Base-by-base conservation (phyloP, 1,140 invertebrate genomes). In the Apocrypta bakeri region DNA sequence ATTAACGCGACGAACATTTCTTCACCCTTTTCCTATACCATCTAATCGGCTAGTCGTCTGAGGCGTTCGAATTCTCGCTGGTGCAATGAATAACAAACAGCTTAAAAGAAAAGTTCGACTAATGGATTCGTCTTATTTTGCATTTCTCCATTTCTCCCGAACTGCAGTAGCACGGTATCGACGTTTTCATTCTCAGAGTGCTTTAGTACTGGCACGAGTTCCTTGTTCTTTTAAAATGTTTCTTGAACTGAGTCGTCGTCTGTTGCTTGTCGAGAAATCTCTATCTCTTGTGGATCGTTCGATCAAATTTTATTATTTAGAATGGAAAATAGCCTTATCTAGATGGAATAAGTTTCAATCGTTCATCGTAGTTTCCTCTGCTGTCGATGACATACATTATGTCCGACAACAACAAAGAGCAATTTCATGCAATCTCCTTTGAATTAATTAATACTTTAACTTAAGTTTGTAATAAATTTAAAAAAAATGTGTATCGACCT, bases 291-390 rank as follows among this genome's bases (percentile, higher is more conserved):
- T 42, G 73, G 24, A 81, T 84, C 66, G 81, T 42, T 85, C 66
- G 79, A 85, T 85, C 81, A 78, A 66, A 77, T 86, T 85, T 73
- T 81, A 84, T 84, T 85, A 85, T 84, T 85, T 84, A 84, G 82
- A 80, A n/a, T 4, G 21, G 21, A 56, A 56, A n/a, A 21, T 6
- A 56, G 21, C 4, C 1, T 56, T 56, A 37, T 37, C 2, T 56
- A 21, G 48, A 56, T 7, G 48, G 21, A 56, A n/a, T n/a, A n/a
- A n/a, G n/a, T n/a, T n/a, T n/a, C n/a, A n/a, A n/a, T n/a, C n/a
- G n/a, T n/a, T n/a, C n/a, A n/a, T n/a, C n/a, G n/a, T n/a, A n/a
- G n/a, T n/a, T n/a, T n/a, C n/a, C n/a, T n/a, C n/a, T n/a, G n/a
- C n/a, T n/a, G n/a, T n/a, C n/a, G n/a, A n/a, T n/a, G n/a, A n/a